phyloP scores from a whole-genome alignment of 1,140 invertebrate genomes.

The Meloidogyne exigua region DNA sequence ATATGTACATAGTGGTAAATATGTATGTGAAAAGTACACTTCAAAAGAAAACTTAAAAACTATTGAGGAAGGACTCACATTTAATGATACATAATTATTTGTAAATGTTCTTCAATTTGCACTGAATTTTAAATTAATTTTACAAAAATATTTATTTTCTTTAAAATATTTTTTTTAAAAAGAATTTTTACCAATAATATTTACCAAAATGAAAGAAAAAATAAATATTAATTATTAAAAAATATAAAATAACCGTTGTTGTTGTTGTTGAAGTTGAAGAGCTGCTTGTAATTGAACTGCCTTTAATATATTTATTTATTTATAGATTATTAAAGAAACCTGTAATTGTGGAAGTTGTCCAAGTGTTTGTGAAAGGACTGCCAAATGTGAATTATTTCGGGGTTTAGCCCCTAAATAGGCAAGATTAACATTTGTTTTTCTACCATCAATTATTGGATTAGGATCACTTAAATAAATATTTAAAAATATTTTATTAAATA shows the following conservation, averaged over 20 bases:
- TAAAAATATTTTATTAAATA: neutral
- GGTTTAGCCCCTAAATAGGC: constrained; percentile 95
- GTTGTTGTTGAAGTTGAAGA: constrained; percentile 27
- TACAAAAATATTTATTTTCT: no score
- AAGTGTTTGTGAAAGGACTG: constrained; percentile 36
- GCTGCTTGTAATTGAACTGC: constrained; percentile 28
- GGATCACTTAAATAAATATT: constrained; percentile 71
- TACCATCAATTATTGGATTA: constrained; percentile 95
- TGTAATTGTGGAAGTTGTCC: constrained; percentile 29
- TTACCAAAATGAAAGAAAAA: neutral
- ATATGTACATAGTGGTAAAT: no score
- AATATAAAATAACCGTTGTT: constrained; percentile 14
- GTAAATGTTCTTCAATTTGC: constrained; percentile 3
- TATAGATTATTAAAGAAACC: no score
- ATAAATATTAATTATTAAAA: neutral
- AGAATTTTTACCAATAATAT: neutral
- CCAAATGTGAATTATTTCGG: constrained; percentile 68
- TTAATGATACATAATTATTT: constrained; percentile 6
- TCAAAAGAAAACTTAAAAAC: neutral
- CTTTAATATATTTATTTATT: no score
- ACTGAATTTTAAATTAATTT: constrained; percentile 8
- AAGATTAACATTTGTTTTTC: constrained; percentile 96
- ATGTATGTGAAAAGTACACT: neutral
- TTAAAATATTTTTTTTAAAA: no score
- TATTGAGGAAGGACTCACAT: neutral